These are phyloP conservation scores for Balanococcus diminutus DNA, from an alignment of 2,888 invertebrate species.

Conservation along the genomic window DNA sequence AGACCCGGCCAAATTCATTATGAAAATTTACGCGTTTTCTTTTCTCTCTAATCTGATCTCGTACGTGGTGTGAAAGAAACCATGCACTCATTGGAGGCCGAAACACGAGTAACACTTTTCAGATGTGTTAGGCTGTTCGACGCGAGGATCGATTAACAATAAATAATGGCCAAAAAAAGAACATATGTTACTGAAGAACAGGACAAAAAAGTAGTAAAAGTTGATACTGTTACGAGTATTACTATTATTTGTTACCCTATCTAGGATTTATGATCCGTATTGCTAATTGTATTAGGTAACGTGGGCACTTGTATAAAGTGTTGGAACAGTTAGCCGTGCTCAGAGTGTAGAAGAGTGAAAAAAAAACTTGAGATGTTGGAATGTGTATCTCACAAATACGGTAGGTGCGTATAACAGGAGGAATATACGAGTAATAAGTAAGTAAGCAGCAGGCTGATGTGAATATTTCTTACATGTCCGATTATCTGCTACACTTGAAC, in stretches of 20 bases:
- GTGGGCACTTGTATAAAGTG: background rate
- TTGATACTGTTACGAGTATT: constrained; percentile 1
- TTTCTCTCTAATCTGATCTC: background rate
- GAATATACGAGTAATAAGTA: background rate
- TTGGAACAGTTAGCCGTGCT: background rate
- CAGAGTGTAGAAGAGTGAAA: background rate
- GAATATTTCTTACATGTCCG: background rate
- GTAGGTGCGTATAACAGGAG: background rate
- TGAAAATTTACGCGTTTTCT: background rate
- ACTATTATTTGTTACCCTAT: background rate
- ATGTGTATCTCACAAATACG: background rate
- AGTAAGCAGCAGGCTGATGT: background rate
- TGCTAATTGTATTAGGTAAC: constrained; percentile 9
- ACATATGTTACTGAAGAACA: background rate
- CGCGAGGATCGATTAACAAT: background rate
- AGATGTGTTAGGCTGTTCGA: background rate
- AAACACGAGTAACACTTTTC: background rate
- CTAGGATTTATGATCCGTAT: background rate
- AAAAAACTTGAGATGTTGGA: background rate
- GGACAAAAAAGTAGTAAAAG: background rate
- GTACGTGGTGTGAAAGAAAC: background rate
- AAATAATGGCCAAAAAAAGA: constrained; percentile 22
- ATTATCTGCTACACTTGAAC: background rate
- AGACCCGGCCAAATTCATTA: background rate
- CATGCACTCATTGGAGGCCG: background rate